Evolutionary conservation across 2,888 invertebrate species (phyloP).

Genomic region (Lithodes maja): DNA sequence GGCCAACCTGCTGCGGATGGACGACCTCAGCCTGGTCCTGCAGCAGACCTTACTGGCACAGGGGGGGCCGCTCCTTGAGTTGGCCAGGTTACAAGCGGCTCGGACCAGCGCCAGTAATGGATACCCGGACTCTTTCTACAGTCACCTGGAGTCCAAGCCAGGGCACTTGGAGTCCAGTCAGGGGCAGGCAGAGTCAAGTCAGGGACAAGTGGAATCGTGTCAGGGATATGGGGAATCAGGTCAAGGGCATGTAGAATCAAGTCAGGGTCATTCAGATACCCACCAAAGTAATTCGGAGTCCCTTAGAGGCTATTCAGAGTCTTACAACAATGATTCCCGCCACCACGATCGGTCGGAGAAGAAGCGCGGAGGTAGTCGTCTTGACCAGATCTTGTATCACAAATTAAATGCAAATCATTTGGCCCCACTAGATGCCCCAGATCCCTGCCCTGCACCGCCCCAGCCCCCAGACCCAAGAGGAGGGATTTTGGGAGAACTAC

Average conservation of each 20-base stretch:
- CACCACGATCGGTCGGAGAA: slow-evolving; percentile 43
- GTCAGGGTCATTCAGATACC: neutral
- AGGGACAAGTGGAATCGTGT: neutral
- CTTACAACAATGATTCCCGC: neutral
- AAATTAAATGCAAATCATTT: slow-evolving; percentile 66
- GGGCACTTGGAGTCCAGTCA: neutral
- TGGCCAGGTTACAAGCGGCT: slow-evolving; percentile 10
- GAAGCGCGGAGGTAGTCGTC: slow-evolving; percentile 48
- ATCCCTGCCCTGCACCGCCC: slow-evolving; percentile 52
- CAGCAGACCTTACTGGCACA: slow-evolving; percentile 58
- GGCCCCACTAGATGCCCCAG: slow-evolving; percentile 55
- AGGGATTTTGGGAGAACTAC: slow-evolving; percentile 63
- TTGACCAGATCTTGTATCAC: slow-evolving; percentile 65
- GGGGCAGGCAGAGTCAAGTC: neutral
- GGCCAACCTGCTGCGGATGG: slow-evolving; percentile 56
- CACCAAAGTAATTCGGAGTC: neutral
- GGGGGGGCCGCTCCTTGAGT: slow-evolving; percentile 40
- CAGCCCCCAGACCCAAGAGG: slow-evolving; percentile 50
- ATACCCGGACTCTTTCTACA: neutral
- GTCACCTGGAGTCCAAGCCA: neutral
- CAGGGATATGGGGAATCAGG: neutral
- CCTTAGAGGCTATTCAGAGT: slow-evolving; percentile 22
- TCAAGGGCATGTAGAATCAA: neutral
- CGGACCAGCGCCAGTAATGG: neutral
- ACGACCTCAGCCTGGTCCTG: slow-evolving; percentile 55